phyloP scores from a whole-genome alignment of 2,888 invertebrate species.

The Hydraecia micacea region DNA sequence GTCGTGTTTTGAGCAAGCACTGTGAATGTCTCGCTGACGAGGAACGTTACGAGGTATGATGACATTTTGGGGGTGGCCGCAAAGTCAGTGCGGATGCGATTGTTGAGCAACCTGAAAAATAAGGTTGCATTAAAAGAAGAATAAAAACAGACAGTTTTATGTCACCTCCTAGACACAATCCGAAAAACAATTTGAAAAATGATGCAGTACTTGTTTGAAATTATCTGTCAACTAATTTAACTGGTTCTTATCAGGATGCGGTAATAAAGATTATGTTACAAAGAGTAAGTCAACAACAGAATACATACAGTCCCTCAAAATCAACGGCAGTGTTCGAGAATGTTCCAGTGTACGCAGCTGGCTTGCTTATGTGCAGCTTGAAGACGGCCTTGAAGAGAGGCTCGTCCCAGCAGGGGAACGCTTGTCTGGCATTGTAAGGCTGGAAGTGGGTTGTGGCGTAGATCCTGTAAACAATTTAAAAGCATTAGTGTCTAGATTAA shows the following conservation, averaged over 20 bases:
- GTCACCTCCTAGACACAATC: neutral
- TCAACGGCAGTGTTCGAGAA: slow-evolving; percentile 91
- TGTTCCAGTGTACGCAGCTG: slow-evolving; percentile 83
- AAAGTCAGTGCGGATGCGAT: slow-evolving; percentile 81
- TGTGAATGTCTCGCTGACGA: slow-evolving; percentile 90
- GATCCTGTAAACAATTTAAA: slow-evolving; percentile 73
- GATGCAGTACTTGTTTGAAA: neutral
- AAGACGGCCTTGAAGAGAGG: slow-evolving; percentile 95
- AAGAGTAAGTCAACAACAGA: neutral
- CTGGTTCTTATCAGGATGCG: neutral
- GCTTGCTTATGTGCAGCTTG: slow-evolving; percentile 91
- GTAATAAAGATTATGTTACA: neutral
- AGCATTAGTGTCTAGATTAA: neutral
- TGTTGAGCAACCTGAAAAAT: slow-evolving; percentile 71
- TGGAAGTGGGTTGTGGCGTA: slow-evolving; percentile 94
- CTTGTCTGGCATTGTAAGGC: slow-evolving; percentile 94
- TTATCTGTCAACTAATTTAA: neutral
- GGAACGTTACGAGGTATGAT: slow-evolving; percentile 95
- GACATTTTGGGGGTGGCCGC: slow-evolving; percentile 92
- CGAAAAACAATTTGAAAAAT: neutral
- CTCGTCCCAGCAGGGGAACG: slow-evolving; percentile 97
- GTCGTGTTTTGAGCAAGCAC: slow-evolving; percentile 81
- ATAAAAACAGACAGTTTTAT: neutral
- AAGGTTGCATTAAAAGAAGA: neutral
- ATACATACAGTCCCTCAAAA: slow-evolving; percentile 71